phyloP scores from a whole-genome alignment of 1,140 invertebrate genomes.

The Apis cerana region DNA sequence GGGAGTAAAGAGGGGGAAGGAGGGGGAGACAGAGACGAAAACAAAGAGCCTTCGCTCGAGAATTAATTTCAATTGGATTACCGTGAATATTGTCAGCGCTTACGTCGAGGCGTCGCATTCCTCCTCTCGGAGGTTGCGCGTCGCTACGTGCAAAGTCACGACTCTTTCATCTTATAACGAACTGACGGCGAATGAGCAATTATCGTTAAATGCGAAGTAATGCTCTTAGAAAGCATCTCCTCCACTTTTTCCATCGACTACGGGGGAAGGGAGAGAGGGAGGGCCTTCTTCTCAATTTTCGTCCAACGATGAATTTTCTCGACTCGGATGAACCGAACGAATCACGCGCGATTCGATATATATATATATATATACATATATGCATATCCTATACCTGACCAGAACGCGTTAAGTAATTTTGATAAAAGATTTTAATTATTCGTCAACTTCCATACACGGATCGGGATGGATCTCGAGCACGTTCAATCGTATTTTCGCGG shows the following conservation, averaged over 20 bases:
- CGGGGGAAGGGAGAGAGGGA: too few relatives aligned
- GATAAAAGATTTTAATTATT: constrained; percentile 1
- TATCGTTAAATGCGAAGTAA: constrained; percentile 49
- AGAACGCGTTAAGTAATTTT: constrained; percentile 11
- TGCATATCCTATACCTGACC: too few relatives aligned
- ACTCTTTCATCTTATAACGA: constrained; percentile 52
- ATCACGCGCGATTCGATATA: constrained; percentile 12
- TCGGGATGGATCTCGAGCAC: not conserved
- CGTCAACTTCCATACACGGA: not conserved
- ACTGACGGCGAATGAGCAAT: constrained; percentile 43
- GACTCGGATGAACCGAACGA: constrained; percentile 7
- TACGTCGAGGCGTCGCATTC: constrained; percentile 49
- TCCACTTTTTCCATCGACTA: not conserved
- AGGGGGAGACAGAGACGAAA: constrained; percentile 38
- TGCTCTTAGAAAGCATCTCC: constrained; percentile 16
- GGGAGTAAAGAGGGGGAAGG: not conserved
- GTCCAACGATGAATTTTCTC: not conserved
- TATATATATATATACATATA: too few relatives aligned
- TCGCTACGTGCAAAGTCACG: constrained; percentile 35
- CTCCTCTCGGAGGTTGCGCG: constrained; percentile 29
- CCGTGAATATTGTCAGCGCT: constrained; percentile 66
- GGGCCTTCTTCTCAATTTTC: not conserved
- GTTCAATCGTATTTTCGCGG: constrained; percentile 24
- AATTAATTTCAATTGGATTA: constrained; percentile 70
- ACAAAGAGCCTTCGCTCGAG: constrained; percentile 55